A percentile compares a stretch with the other conserved stretches of the same genome.
These are phyloP conservation scores for Poecilobothrus nobilitatus DNA, from an alignment of 2,888 invertebrate species.

Conservation along the genomic window DNA sequence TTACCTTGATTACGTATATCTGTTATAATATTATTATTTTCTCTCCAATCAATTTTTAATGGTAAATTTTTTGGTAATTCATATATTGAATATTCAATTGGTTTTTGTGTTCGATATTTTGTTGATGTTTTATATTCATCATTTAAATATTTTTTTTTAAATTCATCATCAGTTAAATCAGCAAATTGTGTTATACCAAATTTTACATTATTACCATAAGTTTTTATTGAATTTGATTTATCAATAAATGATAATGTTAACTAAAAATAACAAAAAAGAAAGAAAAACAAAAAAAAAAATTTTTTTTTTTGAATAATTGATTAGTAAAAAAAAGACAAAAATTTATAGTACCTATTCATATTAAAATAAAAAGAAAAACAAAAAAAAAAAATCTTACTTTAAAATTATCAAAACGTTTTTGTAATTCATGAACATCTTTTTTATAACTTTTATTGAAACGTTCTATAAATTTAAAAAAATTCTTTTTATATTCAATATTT, in stretches of 20 bases:
- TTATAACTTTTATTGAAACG: background rate
- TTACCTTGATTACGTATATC: slow-evolving; percentile 60
- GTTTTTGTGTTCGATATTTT: slow-evolving; percentile 18
- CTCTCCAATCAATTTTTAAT: slow-evolving; percentile 48
- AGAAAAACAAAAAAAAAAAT: too few relatives aligned
- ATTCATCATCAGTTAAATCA: slow-evolving; percentile 55
- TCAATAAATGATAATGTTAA: background rate
- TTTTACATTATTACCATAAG: background rate
- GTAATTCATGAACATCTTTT: background rate
- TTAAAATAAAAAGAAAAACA: too few relatives aligned
- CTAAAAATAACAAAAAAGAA: background rate
- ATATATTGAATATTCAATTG: background rate
- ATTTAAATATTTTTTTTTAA: slow-evolving; percentile 37
- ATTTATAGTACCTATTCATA: too few relatives aligned
- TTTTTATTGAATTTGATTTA: background rate
- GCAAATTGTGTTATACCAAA: slow-evolving; percentile 53
- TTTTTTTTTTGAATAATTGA: too few relatives aligned
- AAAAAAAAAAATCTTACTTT: background rate
- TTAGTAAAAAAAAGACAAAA: too few relatives aligned
- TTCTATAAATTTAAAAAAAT: background rate
- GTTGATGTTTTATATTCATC: slow-evolving; percentile 34
- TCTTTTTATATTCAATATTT: background rate
- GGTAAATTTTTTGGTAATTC: slow-evolving; percentile 15
- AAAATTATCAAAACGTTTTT: background rate
- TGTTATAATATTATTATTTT: slow-evolving; percentile 53